phyloP scores from a whole-genome alignment of 2,888 invertebrate species.

The Muschampia plurimacula region DNA sequence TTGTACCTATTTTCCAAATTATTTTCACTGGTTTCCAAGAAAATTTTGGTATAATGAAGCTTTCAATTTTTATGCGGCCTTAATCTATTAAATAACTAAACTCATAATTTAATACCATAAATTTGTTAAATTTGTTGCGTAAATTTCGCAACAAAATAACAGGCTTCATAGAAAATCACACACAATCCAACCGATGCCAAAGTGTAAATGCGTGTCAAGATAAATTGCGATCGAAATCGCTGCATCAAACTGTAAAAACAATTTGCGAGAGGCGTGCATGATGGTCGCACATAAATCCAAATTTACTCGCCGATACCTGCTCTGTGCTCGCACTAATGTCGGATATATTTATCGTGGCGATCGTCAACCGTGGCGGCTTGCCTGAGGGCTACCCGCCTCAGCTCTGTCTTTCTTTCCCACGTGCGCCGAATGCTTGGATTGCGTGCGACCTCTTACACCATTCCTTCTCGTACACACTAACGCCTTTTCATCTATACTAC shows the following conservation, averaged over 20 bases:
- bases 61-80: too few relatives aligned
- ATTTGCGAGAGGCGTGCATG: constrained; percentile 45
- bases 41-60: too few relatives aligned
- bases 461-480: constrained; percentile 64
- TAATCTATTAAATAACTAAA: not conserved
- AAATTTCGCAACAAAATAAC: constrained; percentile 29
- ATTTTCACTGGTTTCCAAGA: too few relatives aligned
- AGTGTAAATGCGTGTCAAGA: constrained; percentile 36
- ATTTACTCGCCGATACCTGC: constrained; percentile 52
- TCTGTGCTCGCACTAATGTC: constrained; percentile 76
- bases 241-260: constrained; percentile 39
- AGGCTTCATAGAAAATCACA: constrained; percentile 33
- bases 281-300: constrained; percentile 59
- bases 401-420: constrained; percentile 73
- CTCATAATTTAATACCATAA: not conserved
- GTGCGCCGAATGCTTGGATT: constrained; percentile 83
- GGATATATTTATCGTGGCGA: constrained; percentile 80
- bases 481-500: constrained; percentile 57
- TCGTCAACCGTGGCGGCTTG: constrained; percentile 81
- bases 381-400: constrained; percentile 77
- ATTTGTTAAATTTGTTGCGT: constrained; percentile 20
- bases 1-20: too few relatives aligned
- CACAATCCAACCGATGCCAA: constrained; percentile 32
- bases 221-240: constrained; percentile 40
- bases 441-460: constrained; percentile 80